Evolutionary conservation across 2,797 vertebrate genomes (phyloP).

Genomic region (Austrolebias charrua): DNA sequence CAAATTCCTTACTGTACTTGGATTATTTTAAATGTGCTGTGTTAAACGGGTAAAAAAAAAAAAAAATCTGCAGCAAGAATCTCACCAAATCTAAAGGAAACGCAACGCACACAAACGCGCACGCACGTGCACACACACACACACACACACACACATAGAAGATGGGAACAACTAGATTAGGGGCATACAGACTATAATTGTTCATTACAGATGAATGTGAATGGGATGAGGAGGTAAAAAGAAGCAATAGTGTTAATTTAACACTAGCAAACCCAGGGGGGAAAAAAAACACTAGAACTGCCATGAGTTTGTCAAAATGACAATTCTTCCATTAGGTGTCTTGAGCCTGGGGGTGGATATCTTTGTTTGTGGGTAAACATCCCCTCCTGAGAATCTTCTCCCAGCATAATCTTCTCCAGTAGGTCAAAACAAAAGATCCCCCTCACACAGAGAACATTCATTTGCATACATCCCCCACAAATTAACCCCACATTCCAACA

Average conservation of each 20-base stretch:
- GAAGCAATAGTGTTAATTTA: constrained; percentile 57
- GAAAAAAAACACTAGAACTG: too few relatives aligned
- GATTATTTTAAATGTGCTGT: constrained; percentile 87
- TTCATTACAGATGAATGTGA: constrained; percentile 66
- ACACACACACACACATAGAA: neutral
- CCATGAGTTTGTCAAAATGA: too few relatives aligned
- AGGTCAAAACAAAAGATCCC: too few relatives aligned
- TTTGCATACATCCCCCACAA: too few relatives aligned
- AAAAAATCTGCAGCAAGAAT: constrained; percentile 56
- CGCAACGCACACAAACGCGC: constrained; percentile 21
- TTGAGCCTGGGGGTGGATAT: too few relatives aligned
- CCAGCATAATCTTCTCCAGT: too few relatives aligned
- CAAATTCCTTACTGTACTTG: constrained; percentile 84
- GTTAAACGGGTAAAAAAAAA: constrained; percentile 71
- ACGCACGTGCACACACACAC: neutral
- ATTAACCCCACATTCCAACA: too few relatives aligned
- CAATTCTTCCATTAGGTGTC: too few relatives aligned
- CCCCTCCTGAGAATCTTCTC: too few relatives aligned
- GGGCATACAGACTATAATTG: constrained; percentile 58
- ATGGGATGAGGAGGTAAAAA: constrained; percentile 37
- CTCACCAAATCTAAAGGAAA: constrained; percentile 42
- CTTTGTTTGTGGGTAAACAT: too few relatives aligned
- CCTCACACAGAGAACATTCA: too few relatives aligned
- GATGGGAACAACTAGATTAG: constrained; percentile 50
- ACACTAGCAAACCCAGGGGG: too few relatives aligned